Conservation (phyloP, 1,140 invertebrate genomes). For the Tribolium castaneum region DNA sequence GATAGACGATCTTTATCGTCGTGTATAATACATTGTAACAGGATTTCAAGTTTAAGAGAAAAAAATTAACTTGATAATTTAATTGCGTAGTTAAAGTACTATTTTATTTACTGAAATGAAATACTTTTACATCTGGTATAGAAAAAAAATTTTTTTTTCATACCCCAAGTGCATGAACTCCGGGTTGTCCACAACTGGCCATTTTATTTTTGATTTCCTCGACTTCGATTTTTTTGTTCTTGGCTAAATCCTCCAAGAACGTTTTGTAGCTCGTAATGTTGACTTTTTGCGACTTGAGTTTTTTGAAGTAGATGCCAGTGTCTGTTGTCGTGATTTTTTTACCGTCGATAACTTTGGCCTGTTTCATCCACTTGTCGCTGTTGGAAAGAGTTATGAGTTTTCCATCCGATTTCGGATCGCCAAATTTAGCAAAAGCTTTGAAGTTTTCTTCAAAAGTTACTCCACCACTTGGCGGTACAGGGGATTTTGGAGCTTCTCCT, state of each 20-base stretch:
- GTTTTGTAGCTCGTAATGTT: slow-evolving; percentile 68
- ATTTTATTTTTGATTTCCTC: slow-evolving; percentile 70
- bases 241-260: slow-evolving; percentile 71
- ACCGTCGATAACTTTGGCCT: slow-evolving; percentile 78
- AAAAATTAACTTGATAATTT: too few species aligned
- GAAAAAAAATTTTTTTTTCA: slow-evolving; percentile 30
- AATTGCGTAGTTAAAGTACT: too few species aligned
- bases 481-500: slow-evolving; percentile 46
- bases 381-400: slow-evolving; percentile 75
- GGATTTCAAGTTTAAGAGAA: too few species aligned
- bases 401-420: slow-evolving; percentile 74
- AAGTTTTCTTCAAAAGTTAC: slow-evolving; percentile 61
- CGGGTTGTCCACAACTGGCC: slow-evolving; percentile 67
- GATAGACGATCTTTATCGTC: too few species aligned
- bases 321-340: slow-evolving; percentile 78
- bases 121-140: too few species aligned
- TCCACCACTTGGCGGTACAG: slow-evolving; percentile 30
- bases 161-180: slow-evolving; percentile 61
- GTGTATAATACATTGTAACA: too few species aligned
- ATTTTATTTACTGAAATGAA: too few species aligned
- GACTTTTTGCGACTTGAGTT: slow-evolving; percentile 71
- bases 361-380: slow-evolving; percentile 83
- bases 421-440: slow-evolving; percentile 76
- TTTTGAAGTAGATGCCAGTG: slow-evolving; percentile 76
- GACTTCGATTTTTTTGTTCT: slow-evolving; percentile 68